A percentile compares a stretch with the other conserved stretches of the same genome.
phyloP scores from a whole-genome alignment of 2,797 vertebrate genomes.

The Kryptolebias ocellatus region DNA sequence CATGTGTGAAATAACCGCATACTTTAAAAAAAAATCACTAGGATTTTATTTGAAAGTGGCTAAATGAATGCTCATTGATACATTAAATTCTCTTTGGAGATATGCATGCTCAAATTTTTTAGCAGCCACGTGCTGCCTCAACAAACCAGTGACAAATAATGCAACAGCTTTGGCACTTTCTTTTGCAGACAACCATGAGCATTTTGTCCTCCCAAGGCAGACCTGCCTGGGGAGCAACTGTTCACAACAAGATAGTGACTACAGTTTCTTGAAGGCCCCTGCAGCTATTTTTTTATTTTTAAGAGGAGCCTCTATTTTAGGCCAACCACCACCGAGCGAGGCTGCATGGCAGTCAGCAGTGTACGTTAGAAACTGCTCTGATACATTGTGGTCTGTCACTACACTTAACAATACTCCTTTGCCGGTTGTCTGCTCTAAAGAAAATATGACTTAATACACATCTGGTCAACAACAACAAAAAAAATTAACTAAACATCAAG shows the following conservation, averaged over 20 bases:
- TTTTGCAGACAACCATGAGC: conserved; percentile 41
- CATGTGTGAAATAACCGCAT: conserved; percentile 27
- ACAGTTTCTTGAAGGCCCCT: conserved; percentile 50
- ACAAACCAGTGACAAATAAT: conserved; percentile 55
- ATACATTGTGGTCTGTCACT: neutral
- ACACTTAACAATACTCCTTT: conserved; percentile 1
- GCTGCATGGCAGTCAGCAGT: conserved; percentile 31
- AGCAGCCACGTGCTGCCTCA: conserved; percentile 19
- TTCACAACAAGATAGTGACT: conserved; percentile 65
- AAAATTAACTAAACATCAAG: neutral
- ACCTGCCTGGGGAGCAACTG: conserved; percentile 57
- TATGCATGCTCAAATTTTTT: conserved; percentile 26
- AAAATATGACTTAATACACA: neutral
- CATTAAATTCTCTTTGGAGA: conserved; percentile 21
- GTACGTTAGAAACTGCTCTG: conserved; percentile 28
- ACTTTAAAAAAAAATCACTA: conserved; percentile 14
- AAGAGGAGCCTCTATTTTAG: conserved; percentile 61
- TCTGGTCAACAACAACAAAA: neutral
- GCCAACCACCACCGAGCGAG: conserved; percentile 37
- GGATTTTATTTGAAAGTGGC: conserved; percentile 30
- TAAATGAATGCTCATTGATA: conserved; percentile 32
- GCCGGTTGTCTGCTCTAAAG: neutral
- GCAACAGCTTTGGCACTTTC: conserved; percentile 43
- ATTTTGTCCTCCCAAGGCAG: conserved; percentile 56
- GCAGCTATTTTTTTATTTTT: conserved; percentile 60